phyloP scores from a whole-genome alignment of 2,797 vertebrate genomes.

The Tenualosa ilisha region DNA sequence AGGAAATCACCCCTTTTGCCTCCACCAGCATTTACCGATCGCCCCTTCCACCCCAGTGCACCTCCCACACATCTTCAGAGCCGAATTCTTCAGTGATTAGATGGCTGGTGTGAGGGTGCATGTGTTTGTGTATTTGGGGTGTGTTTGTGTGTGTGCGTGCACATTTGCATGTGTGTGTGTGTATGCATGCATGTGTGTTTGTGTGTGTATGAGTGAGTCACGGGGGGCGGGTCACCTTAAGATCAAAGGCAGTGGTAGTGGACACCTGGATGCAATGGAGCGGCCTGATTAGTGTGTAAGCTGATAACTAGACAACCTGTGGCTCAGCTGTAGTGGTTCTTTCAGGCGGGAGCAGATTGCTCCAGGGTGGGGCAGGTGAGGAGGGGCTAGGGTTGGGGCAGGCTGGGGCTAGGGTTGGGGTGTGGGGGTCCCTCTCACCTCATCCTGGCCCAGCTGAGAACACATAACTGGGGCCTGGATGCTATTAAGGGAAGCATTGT shows the following conservation, averaged over 20 bases:
- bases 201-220: background rate
- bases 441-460: constrained; percentile 69
- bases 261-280: constrained; percentile 69
- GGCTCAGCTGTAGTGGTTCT: constrained; percentile 30
- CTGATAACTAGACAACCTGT: constrained; percentile 37
- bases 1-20: background rate
- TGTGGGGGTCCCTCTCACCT: constrained; percentile 61
- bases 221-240: background rate
- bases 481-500: constrained; percentile 62
- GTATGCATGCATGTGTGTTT: background rate
- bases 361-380: background rate
- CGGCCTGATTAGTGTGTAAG: constrained; percentile 45
- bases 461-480: constrained; percentile 64
- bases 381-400: constrained; percentile 27
- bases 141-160: background rate
- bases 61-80: background rate
- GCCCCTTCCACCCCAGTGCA: background rate
- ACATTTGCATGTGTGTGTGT: background rate
- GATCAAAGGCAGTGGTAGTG: constrained; percentile 64
- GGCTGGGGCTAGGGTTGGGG: constrained; percentile 39
- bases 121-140: background rate
- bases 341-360: background rate
- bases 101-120: background rate
- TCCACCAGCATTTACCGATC: background rate
- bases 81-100: constrained; percentile 5